These are phyloP conservation scores for Ectemnius lituratus DNA, from an alignment of 2,888 invertebrate genomes.

Conservation along the genomic window DNA sequence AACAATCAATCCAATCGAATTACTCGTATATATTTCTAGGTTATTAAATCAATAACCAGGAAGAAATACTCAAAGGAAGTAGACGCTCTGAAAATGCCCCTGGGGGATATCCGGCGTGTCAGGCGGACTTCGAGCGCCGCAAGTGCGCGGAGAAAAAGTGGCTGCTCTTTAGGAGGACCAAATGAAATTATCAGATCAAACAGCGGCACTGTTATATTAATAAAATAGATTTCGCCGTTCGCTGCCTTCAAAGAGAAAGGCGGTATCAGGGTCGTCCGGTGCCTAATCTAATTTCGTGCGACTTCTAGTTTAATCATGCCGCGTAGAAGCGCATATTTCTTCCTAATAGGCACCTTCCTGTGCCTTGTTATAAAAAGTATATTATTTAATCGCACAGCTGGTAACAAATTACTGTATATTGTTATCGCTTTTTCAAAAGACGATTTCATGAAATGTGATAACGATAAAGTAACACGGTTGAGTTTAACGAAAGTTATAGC, in stretches of 20 bases:
- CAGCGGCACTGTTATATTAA: constrained; percentile 70
- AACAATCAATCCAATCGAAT: too few species aligned
- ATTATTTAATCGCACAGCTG: too few species aligned
- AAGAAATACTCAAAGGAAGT: constrained; percentile 18
- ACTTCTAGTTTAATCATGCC: constrained; percentile 70
- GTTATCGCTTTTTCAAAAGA: too few species aligned
- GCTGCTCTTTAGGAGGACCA: constrained; percentile 57
- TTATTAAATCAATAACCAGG: constrained; percentile 21
- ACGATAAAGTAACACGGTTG: too few species aligned
- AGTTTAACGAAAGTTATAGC: too few species aligned
- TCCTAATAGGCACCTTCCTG: too few species aligned
- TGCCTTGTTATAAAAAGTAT: constrained; percentile 47
- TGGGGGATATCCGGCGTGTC: too few species aligned
- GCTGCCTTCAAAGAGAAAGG: constrained; percentile 8
- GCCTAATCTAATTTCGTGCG: constrained; percentile 69
- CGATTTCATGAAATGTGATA: too few species aligned
- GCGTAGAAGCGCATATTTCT: constrained; percentile 53
- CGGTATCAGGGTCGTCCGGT: constrained; percentile 28
- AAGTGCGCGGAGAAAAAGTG: constrained; percentile 20
- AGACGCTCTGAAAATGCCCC: constrained; percentile 34
- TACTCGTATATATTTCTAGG: background rate
- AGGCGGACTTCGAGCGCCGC: background rate
- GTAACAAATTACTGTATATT: too few species aligned
- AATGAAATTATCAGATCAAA: constrained; percentile 73
- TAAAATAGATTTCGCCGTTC: constrained; percentile 68